A percentile compares a stretch with the other conserved stretches of the same genome.
phyloP scores from a whole-genome alignment of 2,888 invertebrate species.

The Dione juno region DNA sequence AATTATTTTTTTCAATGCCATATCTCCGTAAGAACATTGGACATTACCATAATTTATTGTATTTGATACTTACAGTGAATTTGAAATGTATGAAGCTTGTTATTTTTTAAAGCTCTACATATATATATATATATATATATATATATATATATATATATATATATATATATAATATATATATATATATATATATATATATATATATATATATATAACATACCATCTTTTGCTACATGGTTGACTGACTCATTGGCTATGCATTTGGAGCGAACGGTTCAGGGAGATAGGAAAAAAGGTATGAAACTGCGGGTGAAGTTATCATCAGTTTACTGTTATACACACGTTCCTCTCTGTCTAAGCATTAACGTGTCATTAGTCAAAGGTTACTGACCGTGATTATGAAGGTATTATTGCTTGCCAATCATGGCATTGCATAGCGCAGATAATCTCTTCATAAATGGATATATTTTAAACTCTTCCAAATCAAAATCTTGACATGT shows the following conservation, averaged over 20 bases:
- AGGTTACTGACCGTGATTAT: constrained; percentile 76
- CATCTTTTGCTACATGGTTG: constrained; percentile 55
- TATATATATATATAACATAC: too few relatives aligned
- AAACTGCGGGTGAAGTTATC: constrained; percentile 77
- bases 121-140: too few relatives aligned
- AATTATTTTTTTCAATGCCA: too few relatives aligned
- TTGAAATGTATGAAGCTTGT: background rate
- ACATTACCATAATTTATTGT: too few relatives aligned
- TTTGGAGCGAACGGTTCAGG: constrained; percentile 75
- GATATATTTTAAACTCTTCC: background rate
- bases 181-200: too few relatives aligned
- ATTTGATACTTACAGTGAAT: too few relatives aligned
- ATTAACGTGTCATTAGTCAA: constrained; percentile 79
- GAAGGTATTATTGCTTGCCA: constrained; percentile 50
- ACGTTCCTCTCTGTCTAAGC: constrained; percentile 67
- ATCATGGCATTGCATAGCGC: constrained; percentile 32
- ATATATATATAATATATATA: too few relatives aligned
- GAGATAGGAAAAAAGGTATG: constrained; percentile 76
- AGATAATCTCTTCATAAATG: background rate
- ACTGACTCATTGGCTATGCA: constrained; percentile 81
- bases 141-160: too few relatives aligned
- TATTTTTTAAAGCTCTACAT: too few relatives aligned
- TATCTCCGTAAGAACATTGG: too few relatives aligned
- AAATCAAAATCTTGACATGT: background rate
- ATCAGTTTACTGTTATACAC: constrained; percentile 77